phyloP scores from a whole-genome alignment of 92 coral and sea anemone genomes.

The Bergia puertoricense region DNA sequence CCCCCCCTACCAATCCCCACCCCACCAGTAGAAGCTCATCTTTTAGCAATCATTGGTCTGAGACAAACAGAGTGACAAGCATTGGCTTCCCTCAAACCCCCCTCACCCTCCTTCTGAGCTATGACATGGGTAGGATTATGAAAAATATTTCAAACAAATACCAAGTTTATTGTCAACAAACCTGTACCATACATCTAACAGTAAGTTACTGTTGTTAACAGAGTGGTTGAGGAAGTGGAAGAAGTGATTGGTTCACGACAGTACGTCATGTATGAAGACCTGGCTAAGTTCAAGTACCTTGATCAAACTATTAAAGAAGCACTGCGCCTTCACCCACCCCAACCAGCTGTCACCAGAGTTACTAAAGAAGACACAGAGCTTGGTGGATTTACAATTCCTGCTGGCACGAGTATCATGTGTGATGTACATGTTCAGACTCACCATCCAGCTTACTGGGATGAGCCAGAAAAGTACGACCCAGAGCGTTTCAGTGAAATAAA shows the following conservation, averaged over 20 bases:
- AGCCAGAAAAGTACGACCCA: slow-evolving; percentile 85
- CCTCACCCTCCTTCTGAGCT: too few relatives aligned
- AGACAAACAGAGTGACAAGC: too few relatives aligned
- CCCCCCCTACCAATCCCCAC: too few relatives aligned
- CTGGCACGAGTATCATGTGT: slow-evolving; percentile 80
- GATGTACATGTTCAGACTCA: slow-evolving; percentile 78
- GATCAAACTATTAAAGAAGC: slow-evolving; percentile 84
- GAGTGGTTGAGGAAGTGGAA: slow-evolving; percentile 72
- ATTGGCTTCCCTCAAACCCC: too few relatives aligned
- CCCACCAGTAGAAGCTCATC: too few relatives aligned
- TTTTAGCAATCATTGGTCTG: too few relatives aligned
- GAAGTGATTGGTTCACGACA: slow-evolving; percentile 81
- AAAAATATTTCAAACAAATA: too few relatives aligned
- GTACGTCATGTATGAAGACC: slow-evolving; percentile 69
- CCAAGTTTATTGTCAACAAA: neutral
- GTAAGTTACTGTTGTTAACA: neutral
- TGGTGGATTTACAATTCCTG: slow-evolving; percentile 79
- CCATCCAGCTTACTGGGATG: slow-evolving; percentile 89
- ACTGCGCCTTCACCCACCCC: slow-evolving; percentile 91
- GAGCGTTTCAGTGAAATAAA: slow-evolving; percentile 80
- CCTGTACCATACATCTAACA: neutral
- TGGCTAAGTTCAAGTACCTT: slow-evolving; percentile 69
- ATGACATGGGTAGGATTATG: too few relatives aligned
- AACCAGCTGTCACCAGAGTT: slow-evolving; percentile 80
- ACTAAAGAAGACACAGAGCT: slow-evolving; percentile 69